Conservation (phyloP, 1,140 invertebrate genomes). For the Orchestia grillus region DNA sequence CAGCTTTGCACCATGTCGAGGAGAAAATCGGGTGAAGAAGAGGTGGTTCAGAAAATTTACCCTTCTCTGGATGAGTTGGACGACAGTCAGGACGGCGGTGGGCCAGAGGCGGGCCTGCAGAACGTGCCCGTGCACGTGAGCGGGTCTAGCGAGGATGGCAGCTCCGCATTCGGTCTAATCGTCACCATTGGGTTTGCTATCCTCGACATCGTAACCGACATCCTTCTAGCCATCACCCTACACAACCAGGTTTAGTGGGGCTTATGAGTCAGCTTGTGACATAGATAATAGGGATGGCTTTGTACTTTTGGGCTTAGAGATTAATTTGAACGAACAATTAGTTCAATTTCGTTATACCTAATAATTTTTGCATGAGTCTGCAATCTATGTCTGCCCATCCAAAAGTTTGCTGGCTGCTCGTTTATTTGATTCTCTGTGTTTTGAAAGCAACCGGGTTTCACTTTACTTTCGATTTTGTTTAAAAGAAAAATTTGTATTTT, state of each 20-base stretch:
- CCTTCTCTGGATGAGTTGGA: not conserved
- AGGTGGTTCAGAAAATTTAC: not conserved
- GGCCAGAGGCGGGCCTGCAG: conserved; percentile 4
- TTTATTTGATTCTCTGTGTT: no score
- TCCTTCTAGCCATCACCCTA: conserved; percentile 59
- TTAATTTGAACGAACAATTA: no score
- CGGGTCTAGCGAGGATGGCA: conserved; percentile 56
- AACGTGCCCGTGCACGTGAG: not conserved
- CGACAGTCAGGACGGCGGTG: not conserved
- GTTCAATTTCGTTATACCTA: no score
- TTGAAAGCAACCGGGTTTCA: no score
- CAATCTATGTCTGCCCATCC: no score
- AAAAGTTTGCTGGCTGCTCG: no score
- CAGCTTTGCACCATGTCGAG: not conserved
- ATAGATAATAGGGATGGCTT: not conserved
- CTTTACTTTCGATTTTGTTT: not conserved
- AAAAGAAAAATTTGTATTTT: not conserved
- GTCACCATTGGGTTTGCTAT: conserved; percentile 60
- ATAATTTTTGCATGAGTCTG: no score
- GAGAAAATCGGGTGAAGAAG: not conserved
- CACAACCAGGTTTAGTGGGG: conserved; percentile 59
- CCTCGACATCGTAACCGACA: conserved; percentile 62
- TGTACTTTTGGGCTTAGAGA: no score
- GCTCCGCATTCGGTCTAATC: conserved; percentile 60
- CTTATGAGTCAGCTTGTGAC: not conserved